A percentile compares a stretch with the other conserved stretches of the same genome.
Evolutionary conservation across 30 jellyfish, hydroid and myxozoan genomes (phyloP).

Genomic region (Pelagia noctiluca): DNA sequence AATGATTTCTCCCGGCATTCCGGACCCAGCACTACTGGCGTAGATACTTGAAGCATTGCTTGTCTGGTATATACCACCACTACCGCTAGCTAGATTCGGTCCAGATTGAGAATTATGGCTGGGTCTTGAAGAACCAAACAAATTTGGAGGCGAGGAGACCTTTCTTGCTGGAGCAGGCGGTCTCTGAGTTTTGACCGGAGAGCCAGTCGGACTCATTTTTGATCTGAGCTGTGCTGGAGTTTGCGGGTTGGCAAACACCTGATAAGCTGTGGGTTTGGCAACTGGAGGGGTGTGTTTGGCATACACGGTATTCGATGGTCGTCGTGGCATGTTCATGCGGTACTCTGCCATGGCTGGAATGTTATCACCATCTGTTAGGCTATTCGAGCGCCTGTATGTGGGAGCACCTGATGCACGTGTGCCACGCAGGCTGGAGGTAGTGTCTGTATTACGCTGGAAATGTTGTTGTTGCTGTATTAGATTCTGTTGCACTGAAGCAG

Average conservation of each 20-base stretch:
- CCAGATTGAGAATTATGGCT: background rate
- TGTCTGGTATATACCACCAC: background rate
- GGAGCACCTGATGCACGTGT: constrained; percentile 69
- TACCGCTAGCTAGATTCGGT: background rate
- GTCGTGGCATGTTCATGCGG: constrained; percentile 87
- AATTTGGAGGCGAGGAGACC: constrained; percentile 74
- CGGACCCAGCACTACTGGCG: background rate
- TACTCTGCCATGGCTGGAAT: constrained; percentile 67
- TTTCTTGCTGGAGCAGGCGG: constrained; percentile 64
- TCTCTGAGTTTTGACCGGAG: constrained; percentile 74
- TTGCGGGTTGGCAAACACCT: constrained; percentile 73
- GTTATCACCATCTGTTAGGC: constrained; percentile 77
- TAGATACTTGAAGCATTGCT: background rate
- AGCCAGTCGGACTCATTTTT: constrained; percentile 86
- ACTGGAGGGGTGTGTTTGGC: constrained; percentile 58
- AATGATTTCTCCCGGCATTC: background rate
- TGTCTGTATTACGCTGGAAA: constrained; percentile 74
- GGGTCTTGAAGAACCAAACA: constrained; percentile 9
- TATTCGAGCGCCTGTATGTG: constrained; percentile 80
- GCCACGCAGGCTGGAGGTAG: constrained; percentile 90
- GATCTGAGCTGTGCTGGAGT: constrained; percentile 79
- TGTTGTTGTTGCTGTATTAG: constrained; percentile 65
- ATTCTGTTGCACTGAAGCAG: constrained; percentile 14
- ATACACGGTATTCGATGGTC: constrained; percentile 74
- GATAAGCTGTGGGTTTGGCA: constrained; percentile 78